These are phyloP conservation scores for Acleris cristana DNA, from an alignment of 2,888 invertebrate species.

Conservation along the genomic window DNA sequence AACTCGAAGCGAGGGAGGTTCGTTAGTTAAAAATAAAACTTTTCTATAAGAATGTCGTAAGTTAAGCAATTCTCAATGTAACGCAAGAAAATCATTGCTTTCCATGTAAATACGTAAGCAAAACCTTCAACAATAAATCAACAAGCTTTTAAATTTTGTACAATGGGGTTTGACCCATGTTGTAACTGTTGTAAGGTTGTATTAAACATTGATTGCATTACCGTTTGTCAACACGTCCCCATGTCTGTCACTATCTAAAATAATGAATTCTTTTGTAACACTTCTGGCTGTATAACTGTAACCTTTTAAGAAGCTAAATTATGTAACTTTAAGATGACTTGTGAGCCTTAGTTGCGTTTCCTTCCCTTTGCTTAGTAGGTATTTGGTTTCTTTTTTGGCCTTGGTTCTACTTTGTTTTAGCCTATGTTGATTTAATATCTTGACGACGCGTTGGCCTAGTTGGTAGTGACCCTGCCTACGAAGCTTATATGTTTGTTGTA, in stretches of 20 bases:
- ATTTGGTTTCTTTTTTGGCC: too few relatives aligned
- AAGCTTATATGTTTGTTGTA: too few relatives aligned
- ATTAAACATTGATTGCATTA: slow-evolving; percentile 29
- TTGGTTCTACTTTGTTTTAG: too few relatives aligned
- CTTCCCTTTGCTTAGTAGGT: too few relatives aligned
- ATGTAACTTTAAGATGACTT: not conserved
- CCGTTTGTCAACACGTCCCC: slow-evolving; percentile 24
- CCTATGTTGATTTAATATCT: too few relatives aligned
- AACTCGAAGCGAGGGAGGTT: too few relatives aligned
- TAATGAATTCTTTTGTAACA: slow-evolving; percentile 24
- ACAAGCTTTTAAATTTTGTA: slow-evolving; percentile 5
- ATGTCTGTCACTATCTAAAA: slow-evolving; percentile 17
- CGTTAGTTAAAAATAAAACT: too few relatives aligned
- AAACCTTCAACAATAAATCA: slow-evolving; percentile 25
- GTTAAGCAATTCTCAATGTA: not conserved
- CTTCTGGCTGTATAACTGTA: not conserved
- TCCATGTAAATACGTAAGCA: slow-evolving; percentile 1
- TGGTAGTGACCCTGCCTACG: too few relatives aligned
- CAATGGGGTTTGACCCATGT: slow-evolving; percentile 25
- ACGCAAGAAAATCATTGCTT: not conserved
- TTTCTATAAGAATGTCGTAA: not conserved
- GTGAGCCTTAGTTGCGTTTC: not conserved
- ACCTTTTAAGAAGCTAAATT: not conserved
- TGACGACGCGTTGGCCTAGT: too few relatives aligned
- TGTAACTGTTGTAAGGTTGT: slow-evolving; percentile 18